These are phyloP conservation scores for Tolypeutes matacus DNA, from an alignment of 2,797 vertebrate species.

Conservation along the genomic window DNA sequence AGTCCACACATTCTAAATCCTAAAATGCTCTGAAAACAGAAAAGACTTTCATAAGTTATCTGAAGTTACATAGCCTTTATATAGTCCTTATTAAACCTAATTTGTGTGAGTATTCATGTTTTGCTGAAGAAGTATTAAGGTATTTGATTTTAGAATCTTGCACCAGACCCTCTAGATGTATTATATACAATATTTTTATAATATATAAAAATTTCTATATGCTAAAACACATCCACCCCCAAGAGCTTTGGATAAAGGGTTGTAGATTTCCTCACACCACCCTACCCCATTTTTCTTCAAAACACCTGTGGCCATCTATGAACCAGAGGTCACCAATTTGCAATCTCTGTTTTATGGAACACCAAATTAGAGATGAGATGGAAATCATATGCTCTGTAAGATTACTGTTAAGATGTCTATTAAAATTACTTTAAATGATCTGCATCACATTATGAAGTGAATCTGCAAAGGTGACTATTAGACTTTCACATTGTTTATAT, in stretches of 20 bases:
- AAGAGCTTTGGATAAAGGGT: background rate
- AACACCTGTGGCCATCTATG: background rate
- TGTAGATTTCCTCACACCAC: background rate
- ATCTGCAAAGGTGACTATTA: background rate
- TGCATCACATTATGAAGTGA: constrained; percentile 5
- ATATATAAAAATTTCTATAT: background rate
- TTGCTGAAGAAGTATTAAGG: background rate
- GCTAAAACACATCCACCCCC: background rate
- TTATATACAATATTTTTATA: background rate
- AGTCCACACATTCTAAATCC: background rate
- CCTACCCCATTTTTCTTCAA: background rate
- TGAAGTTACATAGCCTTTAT: background rate
- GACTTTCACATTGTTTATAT: background rate
- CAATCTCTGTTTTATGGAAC: background rate
- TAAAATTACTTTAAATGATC: constrained; percentile 29
- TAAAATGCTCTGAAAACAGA: background rate
- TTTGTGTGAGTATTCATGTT: background rate
- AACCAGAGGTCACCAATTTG: background rate
- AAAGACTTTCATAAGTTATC: background rate
- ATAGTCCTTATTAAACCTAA: background rate
- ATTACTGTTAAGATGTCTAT: constrained; percentile 24
- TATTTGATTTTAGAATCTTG: background rate
- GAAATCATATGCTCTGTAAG: background rate
- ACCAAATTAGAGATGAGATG: background rate
- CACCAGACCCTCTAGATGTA: background rate